Conservation (phyloP, 2,888 invertebrate species). For the Thumatha senex region DNA sequence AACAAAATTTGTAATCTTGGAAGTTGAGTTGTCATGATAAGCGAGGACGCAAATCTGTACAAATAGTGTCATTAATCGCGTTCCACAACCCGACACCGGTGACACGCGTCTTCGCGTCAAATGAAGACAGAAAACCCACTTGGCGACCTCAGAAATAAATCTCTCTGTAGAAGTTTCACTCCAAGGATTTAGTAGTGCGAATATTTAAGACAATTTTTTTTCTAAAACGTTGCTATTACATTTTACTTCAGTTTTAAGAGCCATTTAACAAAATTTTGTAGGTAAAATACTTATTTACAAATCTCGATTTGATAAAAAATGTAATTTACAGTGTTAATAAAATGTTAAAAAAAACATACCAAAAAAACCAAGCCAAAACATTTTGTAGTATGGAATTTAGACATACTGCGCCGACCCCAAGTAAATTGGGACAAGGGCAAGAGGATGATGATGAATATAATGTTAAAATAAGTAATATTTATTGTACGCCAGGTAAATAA, state of each 20-base stretch:
- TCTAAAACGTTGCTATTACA: slow-evolving; percentile 16
- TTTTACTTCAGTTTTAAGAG: slow-evolving; percentile 16
- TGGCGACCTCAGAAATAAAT: slow-evolving; percentile 45
- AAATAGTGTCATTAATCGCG: slow-evolving; percentile 52
- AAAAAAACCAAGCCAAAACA: too few relatives aligned
- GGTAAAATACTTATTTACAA: too few relatives aligned
- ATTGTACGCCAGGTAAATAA: too few relatives aligned
- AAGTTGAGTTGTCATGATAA: slow-evolving; percentile 16
- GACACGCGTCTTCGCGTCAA: slow-evolving; percentile 38
- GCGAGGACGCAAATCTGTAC: slow-evolving; percentile 46
- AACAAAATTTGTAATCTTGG: slow-evolving; percentile 7
- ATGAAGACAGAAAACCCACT: slow-evolving; percentile 51
- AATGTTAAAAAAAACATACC: too few relatives aligned
- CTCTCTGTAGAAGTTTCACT: slow-evolving; percentile 33
- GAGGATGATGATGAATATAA: too few relatives aligned
- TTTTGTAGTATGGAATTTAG: too few relatives aligned
- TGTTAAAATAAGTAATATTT: too few relatives aligned
- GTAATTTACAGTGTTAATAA: too few relatives aligned
- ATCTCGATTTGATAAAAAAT: too few relatives aligned
- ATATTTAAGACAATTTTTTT: slow-evolving; percentile 19
- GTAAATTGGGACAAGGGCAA: too few relatives aligned
- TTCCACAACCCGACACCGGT: slow-evolving; percentile 31
- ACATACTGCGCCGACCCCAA: too few relatives aligned
- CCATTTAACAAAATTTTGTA: too few relatives aligned
- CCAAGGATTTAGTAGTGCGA: slow-evolving; percentile 19